Percentiles rank a stretch among this genome's conserved stretches.
Evolutionary conservation across 2,113 vertebrate species (phyloP).

Genomic region (Rhinichthys klamathensis): DNA sequence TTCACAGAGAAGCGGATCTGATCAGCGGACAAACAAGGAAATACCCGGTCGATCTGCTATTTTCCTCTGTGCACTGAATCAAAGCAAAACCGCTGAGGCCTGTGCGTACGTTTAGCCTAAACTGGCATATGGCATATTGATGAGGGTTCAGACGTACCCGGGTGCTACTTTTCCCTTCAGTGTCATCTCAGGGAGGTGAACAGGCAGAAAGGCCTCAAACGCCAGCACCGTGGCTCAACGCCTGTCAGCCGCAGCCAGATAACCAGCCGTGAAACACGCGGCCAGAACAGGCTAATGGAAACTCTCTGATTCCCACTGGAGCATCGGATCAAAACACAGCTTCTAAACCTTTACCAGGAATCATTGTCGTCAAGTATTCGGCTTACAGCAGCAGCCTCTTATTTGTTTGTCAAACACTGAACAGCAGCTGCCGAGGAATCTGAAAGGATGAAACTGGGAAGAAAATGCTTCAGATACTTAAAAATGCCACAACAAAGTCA

Average conservation of each 20-base stretch:
- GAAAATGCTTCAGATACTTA: slow-evolving; percentile 24
- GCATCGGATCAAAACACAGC: slow-evolving; percentile 40
- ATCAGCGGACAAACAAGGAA: neutral
- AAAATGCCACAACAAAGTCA: slow-evolving; percentile 17
- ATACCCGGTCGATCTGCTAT: neutral
- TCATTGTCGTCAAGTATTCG: slow-evolving; percentile 5
- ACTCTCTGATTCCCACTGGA: slow-evolving; percentile 28
- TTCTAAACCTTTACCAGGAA: slow-evolving; percentile 25
- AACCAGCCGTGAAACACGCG: slow-evolving; percentile 29
- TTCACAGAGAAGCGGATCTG: slow-evolving; percentile 67
- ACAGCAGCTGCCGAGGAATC: slow-evolving; percentile 48
- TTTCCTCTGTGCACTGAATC: slow-evolving; percentile 15
- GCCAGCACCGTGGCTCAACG: neutral
- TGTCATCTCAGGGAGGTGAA: slow-evolving; percentile 29
- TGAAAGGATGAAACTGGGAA: slow-evolving; percentile 3
- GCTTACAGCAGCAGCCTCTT: slow-evolving; percentile 24
- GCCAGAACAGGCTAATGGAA: slow-evolving; percentile 21
- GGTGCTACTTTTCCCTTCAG: slow-evolving; percentile 46
- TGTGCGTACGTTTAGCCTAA: slow-evolving; percentile 33
- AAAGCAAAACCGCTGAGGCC: neutral
- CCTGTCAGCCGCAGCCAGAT: slow-evolving; percentile 12
- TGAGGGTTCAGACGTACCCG: slow-evolving; percentile 46
- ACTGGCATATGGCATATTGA: slow-evolving; percentile 53
- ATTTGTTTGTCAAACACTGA: slow-evolving; percentile 43
- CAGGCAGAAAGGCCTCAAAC: slow-evolving; percentile 19